Base-by-base conservation (phyloP, 2,888 invertebrate species). In the Itoplectis maculator region DNA sequence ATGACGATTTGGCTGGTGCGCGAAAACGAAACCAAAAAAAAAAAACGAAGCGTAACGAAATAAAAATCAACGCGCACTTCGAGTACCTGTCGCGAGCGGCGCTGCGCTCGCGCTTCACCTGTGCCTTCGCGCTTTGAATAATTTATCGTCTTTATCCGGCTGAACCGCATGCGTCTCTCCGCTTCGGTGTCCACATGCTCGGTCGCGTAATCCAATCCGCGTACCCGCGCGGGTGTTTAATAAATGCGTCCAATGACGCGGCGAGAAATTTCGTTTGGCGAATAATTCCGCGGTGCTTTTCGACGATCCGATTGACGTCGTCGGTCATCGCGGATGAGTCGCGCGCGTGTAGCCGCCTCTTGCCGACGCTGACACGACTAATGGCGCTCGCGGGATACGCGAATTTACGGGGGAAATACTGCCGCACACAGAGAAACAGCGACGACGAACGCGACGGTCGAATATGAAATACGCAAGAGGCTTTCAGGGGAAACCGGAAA, bases 51-150 rank as follows among this genome's bases (percentile, higher is more conserved):
- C n/a, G n/a, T n/a, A n/a, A n/a, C n/a, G n/a, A n/a, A n/a, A n/a
- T n/a, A 69, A 73, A 74, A 18, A 47, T 45, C 15, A 51, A 40
- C 35, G 51, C 23, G 11, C 11, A 56, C 37, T 40, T 59, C 20
- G 77, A 65, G 51, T 40, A 45, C 35, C 13, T 42, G 59, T 51
- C 69, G 29, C 9, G 29, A 54, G 18, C 35, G 61, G 6, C 18
- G 5, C 18, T n/a, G 11, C 37, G 59, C 51, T 29, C 29, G 29
- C 29, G 29, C 29, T 29, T 2, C 29, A 54, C 61, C 37, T 68
- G 42, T 61, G 49, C 59, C 59, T 49, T 78, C 70, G 70, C 51
- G 76, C 42, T 40, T 51, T 74, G 69, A 78, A 81, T 78, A 81
- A 81, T 69, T 47, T 54, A 74, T 78, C 54, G 54, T 74, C 78